Conservation (phyloP, 1,140 invertebrate species). For the Penaeus vannamei region DNA sequence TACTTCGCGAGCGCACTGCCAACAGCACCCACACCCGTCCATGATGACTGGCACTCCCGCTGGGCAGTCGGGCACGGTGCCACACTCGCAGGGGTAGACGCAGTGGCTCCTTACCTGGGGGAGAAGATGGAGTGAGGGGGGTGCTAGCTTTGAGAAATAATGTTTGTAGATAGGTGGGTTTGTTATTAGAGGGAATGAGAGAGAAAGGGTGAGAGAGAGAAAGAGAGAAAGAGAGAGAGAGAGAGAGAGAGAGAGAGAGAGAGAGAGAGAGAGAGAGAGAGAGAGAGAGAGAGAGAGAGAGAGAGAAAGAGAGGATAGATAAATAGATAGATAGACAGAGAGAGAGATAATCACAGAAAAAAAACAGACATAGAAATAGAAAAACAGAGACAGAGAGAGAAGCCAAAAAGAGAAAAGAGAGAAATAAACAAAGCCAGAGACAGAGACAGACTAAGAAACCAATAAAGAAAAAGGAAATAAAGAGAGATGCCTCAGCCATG, state of each 20-base stretch:
- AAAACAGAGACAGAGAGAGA: too few species aligned
- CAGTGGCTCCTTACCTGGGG: conserved; percentile 40
- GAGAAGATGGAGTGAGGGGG: not conserved
- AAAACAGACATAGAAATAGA: too few species aligned
- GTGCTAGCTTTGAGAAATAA: not conserved
- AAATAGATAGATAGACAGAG: too few species aligned
- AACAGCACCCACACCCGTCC: conserved; percentile 75
- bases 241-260: conserved; percentile 27
- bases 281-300: too few species aligned
- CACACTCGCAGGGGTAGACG: conserved; percentile 53
- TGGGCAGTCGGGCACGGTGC: conserved; percentile 36
- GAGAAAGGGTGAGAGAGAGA: conserved; percentile 20
- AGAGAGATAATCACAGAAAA: too few species aligned
- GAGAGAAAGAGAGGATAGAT: too few species aligned
- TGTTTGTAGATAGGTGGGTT: not conserved
- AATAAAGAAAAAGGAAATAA: too few species aligned
- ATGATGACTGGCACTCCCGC: conserved; percentile 71
- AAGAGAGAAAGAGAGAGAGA: conserved; percentile 22
- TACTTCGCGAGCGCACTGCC: conserved; percentile 73
- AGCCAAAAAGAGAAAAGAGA: too few species aligned
- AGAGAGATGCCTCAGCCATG: too few species aligned
- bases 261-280: not conserved
- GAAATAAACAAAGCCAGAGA: too few species aligned
- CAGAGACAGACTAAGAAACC: too few species aligned
- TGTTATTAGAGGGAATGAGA: not conserved